Conservation (phyloP, 2,797 vertebrate species). For the Parambassis ranga region DNA sequence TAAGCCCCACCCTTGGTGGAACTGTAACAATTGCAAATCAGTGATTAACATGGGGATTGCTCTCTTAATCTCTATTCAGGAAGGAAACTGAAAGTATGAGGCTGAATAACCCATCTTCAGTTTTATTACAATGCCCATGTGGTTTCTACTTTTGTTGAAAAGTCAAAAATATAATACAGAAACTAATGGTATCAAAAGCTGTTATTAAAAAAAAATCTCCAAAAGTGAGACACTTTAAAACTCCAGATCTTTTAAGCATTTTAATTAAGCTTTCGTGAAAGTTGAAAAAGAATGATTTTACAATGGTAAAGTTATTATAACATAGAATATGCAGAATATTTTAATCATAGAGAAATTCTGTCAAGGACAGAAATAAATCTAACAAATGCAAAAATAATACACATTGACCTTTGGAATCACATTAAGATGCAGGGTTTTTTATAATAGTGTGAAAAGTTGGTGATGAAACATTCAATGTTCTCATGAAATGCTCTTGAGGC, state of each 20-base stretch:
- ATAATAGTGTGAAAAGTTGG: neutral
- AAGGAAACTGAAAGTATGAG: conserved; percentile 21
- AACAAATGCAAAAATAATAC: neutral
- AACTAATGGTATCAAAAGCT: conserved; percentile 23
- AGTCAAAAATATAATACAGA: conserved; percentile 23
- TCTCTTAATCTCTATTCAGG: conserved; percentile 30
- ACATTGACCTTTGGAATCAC: neutral
- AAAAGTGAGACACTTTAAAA: neutral
- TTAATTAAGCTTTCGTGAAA: neutral
- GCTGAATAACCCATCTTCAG: conserved; percentile 14
- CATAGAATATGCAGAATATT: no score
- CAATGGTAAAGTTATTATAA: no score
- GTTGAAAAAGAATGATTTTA: no score
- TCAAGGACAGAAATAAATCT: neutral
- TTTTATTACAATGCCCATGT: conserved; percentile 18
- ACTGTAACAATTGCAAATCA: conserved; percentile 14
- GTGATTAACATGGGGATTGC: conserved; percentile 40
- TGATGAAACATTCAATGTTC: conserved; percentile 3
- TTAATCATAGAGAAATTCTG: no score
- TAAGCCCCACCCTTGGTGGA: neutral
- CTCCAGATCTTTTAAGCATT: neutral
- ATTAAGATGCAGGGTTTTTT: neutral
- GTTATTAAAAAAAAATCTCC: conserved; percentile 14
- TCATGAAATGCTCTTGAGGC: conserved; percentile 4
- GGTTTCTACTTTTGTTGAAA: conserved; percentile 31